These are phyloP conservation scores for Scalopus aquaticus DNA, from an alignment of 2,113 vertebrate genomes.

Conservation along the genomic window DNA sequence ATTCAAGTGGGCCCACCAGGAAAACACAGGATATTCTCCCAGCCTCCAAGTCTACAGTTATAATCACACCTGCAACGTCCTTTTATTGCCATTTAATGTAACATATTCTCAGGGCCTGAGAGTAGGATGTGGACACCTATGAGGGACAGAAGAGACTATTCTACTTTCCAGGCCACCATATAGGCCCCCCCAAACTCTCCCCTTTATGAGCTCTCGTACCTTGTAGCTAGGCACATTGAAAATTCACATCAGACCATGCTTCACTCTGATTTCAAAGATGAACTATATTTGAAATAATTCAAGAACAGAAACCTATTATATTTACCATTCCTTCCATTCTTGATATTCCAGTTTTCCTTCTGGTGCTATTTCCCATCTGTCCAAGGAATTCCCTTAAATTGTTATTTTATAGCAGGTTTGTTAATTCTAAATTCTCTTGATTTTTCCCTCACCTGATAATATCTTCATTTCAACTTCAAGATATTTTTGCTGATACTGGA, in stretches of 20 bases:
- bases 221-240: not conserved
- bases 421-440: not conserved
- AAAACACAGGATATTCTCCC: not conserved
- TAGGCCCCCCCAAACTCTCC: no score
- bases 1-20: not conserved
- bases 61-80: not conserved
- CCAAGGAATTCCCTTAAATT: not conserved
- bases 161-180: not conserved
- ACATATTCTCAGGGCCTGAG: not conserved
- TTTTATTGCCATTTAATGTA: not conserved
- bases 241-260: not conserved
- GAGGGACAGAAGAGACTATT: not conserved
- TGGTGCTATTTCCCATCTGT: not conserved
- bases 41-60: not conserved
- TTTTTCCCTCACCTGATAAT: not conserved
- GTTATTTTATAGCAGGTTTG: not conserved
- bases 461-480: not conserved
- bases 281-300: not conserved
- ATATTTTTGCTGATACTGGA: not conserved
- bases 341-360: not conserved
- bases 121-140: not conserved
- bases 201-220: not conserved
- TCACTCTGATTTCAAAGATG: not conserved
- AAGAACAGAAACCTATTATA: not conserved
- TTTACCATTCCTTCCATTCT: not conserved